These are phyloP conservation scores for Drosophila parvula DNA, from an alignment of 1,140 invertebrate species.

Conservation along the genomic window DNA sequence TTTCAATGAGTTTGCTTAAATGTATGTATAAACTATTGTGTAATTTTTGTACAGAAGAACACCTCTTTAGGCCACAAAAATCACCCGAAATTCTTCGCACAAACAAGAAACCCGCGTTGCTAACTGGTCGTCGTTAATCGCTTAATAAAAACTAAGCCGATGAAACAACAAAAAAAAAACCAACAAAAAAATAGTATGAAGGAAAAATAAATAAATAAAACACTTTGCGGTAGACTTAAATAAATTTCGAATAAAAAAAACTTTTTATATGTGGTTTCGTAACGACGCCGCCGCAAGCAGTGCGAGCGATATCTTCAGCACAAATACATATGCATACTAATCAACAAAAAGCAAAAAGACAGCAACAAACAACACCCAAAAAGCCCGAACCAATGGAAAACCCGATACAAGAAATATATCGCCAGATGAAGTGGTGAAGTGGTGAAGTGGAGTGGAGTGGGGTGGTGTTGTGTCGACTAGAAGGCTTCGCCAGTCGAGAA, in stretches of 20 bases:
- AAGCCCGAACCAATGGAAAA: constrained; percentile 59
- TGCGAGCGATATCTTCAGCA: constrained; percentile 61
- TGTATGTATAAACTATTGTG: neutral
- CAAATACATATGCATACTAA: constrained; percentile 69
- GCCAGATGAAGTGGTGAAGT: constrained; percentile 32
- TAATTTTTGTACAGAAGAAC: constrained; percentile 1
- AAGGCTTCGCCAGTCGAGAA: constrained; percentile 33
- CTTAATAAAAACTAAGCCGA: constrained; percentile 46
- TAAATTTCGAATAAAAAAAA: constrained; percentile 58
- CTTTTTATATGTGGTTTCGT: constrained; percentile 66
- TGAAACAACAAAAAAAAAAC: constrained; percentile 14
- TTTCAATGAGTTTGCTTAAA: neutral
- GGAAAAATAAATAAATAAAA: constrained; percentile 37
- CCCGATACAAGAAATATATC: constrained; percentile 59
- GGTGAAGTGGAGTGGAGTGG: constrained; percentile 9
- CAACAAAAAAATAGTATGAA: neutral
- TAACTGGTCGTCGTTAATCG: constrained; percentile 27
- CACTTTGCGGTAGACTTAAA: constrained; percentile 36
- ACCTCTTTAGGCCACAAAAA: neutral
- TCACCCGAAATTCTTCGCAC: neutral
- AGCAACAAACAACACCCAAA: constrained; percentile 65
- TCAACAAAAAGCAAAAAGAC: constrained; percentile 49
- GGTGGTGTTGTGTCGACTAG: constrained; percentile 28
- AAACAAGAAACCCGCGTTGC: constrained; percentile 17
- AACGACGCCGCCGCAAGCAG: constrained; percentile 37